Evolutionary conservation across 2,888 invertebrate species (phyloP).

Genomic region (Caenorhabditis panamensis): DNA sequence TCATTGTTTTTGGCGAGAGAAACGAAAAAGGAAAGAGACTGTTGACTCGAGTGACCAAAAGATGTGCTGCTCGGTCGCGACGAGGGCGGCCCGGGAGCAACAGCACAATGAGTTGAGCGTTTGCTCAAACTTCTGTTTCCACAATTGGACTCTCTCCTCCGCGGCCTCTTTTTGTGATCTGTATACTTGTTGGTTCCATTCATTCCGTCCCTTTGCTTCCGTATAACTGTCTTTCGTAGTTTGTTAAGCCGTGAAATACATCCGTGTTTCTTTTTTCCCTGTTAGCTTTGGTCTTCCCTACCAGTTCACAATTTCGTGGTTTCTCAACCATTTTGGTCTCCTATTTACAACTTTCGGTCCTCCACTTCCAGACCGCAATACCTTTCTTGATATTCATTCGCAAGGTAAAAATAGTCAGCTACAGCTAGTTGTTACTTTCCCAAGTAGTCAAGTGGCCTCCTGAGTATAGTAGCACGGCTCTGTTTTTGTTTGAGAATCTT

Average conservation of each 20-base stretch:
- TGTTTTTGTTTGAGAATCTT: too few species aligned
- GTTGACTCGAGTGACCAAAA: conserved; percentile 59
- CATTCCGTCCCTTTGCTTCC: conserved; percentile 1
- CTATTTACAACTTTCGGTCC: too few species aligned
- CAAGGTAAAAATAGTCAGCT: too few species aligned
- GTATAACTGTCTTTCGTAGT: neutral
- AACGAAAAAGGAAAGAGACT: conserved; percentile 5
- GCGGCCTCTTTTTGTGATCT: conserved; percentile 19
- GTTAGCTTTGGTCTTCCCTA: too few species aligned
- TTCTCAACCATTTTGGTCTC: too few species aligned
- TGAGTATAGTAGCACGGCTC: too few species aligned
- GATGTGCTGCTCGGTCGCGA: conserved; percentile 44
- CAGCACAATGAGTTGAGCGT: conserved; percentile 57
- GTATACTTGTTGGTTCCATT: conserved; percentile 11
- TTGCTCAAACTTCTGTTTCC: conserved; percentile 56
- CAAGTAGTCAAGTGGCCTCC: too few species aligned
- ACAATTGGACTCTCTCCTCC: conserved; percentile 30
- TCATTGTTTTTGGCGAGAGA: conserved; percentile 48
- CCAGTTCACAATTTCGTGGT: too few species aligned
- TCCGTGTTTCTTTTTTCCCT: neutral
- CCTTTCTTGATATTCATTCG: too few species aligned
- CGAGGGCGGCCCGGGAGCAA: neutral
- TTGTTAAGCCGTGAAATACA: neutral
- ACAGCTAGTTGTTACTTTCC: too few species aligned
- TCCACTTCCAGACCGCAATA: too few species aligned